These are phyloP conservation scores for Fissipunctia ypsillon DNA, from an alignment of 2,888 invertebrate species.

Conservation along the genomic window DNA sequence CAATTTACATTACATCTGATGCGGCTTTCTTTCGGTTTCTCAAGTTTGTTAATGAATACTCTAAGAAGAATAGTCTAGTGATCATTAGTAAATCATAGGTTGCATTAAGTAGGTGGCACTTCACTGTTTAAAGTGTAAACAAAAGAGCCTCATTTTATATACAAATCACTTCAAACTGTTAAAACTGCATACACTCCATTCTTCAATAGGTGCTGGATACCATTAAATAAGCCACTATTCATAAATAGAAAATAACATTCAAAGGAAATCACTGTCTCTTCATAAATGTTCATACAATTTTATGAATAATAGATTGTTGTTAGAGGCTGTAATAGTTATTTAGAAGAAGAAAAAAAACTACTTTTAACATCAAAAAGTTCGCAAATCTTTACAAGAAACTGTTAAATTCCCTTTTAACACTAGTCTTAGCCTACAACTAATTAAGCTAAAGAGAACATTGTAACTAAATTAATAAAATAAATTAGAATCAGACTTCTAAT, in stretches of 20 bases:
- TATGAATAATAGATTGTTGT: slow-evolving; percentile 25
- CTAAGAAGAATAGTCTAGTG: slow-evolving; percentile 32
- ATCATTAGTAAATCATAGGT: slow-evolving; percentile 31
- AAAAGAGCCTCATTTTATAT: slow-evolving; percentile 72
- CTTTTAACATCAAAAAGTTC: slow-evolving; percentile 48
- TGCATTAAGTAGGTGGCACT: slow-evolving; percentile 25
- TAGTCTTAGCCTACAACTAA: slow-evolving; percentile 77
- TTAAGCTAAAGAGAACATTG: slow-evolving; percentile 74
- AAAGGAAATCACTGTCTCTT: slow-evolving; percentile 31
- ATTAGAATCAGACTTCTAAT: slow-evolving; percentile 90
- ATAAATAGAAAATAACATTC: slow-evolving; percentile 15
- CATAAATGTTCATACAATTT: slow-evolving; percentile 37
- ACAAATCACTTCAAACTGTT: slow-evolving; percentile 67
- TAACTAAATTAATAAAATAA: slow-evolving; percentile 77
- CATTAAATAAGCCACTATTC: slow-evolving; percentile 24
- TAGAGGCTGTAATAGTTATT: slow-evolving; percentile 37
- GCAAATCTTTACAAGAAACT: slow-evolving; percentile 71
- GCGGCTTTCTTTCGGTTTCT: slow-evolving; percentile 60
- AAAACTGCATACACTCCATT: slow-evolving; percentile 40
- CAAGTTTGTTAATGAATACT: slow-evolving; percentile 43
- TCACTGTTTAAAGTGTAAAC: slow-evolving; percentile 58
- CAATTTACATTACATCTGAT: slow-evolving; percentile 75
- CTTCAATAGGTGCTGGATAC: slow-evolving; percentile 39
- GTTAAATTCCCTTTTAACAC: slow-evolving; percentile 70
- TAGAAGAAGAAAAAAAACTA: slow-evolving; percentile 17